A percentile compares a stretch with the other conserved stretches of the same genome.
Evolutionary conservation across 2,888 invertebrate genomes (phyloP).

Genomic region (Coremacera marginata): DNA sequence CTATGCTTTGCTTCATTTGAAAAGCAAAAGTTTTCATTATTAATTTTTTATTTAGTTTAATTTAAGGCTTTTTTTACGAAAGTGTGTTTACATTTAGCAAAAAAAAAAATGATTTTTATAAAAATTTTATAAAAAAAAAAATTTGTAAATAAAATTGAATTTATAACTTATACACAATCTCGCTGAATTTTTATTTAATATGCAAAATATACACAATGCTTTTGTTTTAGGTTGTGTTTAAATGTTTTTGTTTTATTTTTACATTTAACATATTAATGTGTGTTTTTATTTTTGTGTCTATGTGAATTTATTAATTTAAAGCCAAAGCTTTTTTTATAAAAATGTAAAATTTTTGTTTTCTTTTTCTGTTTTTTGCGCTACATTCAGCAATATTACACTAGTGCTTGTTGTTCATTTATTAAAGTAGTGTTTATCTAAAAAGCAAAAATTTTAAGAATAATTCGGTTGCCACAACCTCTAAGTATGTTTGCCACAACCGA

Average conservation of each 20-base stretch:
- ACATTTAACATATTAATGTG: slow-evolving; percentile 34
- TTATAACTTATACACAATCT: background rate
- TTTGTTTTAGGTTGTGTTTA: slow-evolving; percentile 32
- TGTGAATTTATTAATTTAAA: slow-evolving; percentile 28
- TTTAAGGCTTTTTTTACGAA: slow-evolving; percentile 41
- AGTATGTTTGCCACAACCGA: no score
- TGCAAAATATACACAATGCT: slow-evolving; percentile 37
- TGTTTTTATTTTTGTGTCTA: slow-evolving; percentile 1
- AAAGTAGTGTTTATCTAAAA: no score
- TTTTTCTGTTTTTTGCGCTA: background rate
- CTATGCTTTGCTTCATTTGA: slow-evolving; percentile 13
- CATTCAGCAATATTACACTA: no score
- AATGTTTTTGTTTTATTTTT: slow-evolving; percentile 30
- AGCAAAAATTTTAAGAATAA: no score
- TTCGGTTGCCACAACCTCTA: no score
- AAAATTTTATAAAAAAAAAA: no score
- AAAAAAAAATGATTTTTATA: background rate
- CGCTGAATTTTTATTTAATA: no score
- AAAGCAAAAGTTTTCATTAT: slow-evolving; percentile 27
- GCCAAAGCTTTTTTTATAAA: background rate
- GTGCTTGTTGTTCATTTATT: no score
- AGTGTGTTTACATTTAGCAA: slow-evolving; percentile 18
- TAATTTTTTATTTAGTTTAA: slow-evolving; percentile 41
- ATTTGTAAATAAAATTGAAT: slow-evolving; percentile 33
- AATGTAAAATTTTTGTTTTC: background rate